A percentile compares a stretch with the other conserved stretches of the same genome.
These are phyloP conservation scores for Drosophila trichaetosa DNA, from an alignment of 2,888 invertebrate species.

Conservation along the genomic window DNA sequence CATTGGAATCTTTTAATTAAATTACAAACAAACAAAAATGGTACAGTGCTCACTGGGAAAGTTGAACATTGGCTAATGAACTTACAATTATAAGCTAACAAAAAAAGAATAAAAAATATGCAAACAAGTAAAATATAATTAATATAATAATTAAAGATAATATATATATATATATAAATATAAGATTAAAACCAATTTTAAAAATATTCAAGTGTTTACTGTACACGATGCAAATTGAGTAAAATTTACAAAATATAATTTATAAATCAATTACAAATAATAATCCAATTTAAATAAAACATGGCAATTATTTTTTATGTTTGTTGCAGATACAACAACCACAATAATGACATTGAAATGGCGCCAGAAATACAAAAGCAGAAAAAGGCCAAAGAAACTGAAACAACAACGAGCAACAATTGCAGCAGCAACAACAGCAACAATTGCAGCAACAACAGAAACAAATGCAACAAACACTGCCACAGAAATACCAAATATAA, in stretches of 20 bases:
- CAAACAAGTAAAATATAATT: no score
- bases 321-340: slow-evolving; percentile 66
- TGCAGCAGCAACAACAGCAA: slow-evolving; percentile 61
- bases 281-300: not conserved
- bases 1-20: slow-evolving; percentile 3
- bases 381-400: slow-evolving; percentile 77
- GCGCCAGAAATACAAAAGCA: slow-evolving; percentile 84
- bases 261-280: not conserved
- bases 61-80: not conserved
- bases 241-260: not conserved
- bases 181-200: not conserved
- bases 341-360: slow-evolving; percentile 84
- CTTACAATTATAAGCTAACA: not conserved
- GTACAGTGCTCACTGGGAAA: not conserved
- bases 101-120: not conserved
- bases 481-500: slow-evolving; percentile 37
- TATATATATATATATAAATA: not conserved
- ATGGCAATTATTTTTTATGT: slow-evolving; percentile 39
- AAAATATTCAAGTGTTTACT: not conserved
- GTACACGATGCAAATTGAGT: not conserved
- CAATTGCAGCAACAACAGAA: slow-evolving; percentile 41
- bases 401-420: slow-evolving; percentile 66
- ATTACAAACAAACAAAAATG: not conserved
- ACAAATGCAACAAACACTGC: slow-evolving; percentile 25
- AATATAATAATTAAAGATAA: not conserved